Evolutionary conservation across 2,888 invertebrate species (phyloP), one percentile per base, ranked within the genome.

Genomic region (Spisula solida): DNA sequence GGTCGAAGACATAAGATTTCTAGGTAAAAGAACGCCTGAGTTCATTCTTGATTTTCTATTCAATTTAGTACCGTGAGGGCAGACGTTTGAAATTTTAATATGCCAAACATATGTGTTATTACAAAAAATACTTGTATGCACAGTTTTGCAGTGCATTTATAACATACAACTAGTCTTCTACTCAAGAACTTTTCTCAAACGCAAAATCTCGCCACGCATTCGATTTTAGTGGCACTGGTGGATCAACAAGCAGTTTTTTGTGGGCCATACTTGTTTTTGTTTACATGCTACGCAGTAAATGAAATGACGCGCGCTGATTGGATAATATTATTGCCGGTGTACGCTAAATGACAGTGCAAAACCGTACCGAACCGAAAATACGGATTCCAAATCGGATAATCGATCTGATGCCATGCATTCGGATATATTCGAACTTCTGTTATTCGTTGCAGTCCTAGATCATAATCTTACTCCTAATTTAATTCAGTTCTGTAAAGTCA

Each of bases 251-350:
- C 55, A 55, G 55, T 55, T 55, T 55, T 55, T 55, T 20, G 55
- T 55, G 55, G 55, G 55, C 55, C 55, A 55, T 18, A 55, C 55
- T 55, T 55, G 55, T 55, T 55, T 55, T 55, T 55, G 55, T 55
- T 55, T 55, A 55, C 55, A 55, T 55, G 55, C 55, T 6, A 55
- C 55, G 55, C 55, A 55, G 55, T 55, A 55, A 55, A 55, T 55
- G 55, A 55, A 55, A 55, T 55, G 55, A 55, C 20, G 55, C 20
- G 55, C 55, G 78, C 34, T 41, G 78, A 78, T 41, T 78, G 75
- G 75, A 34, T 29, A 75, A 34, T 75, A 78, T 20, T 78, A 48
- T 51, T 82, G 34, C 18, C 25, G 55, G 14, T 20, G 18, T 55
- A 14, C 55, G 34, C 20, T 34, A 25, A 31, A 78, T 20, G 18